Percentiles rank a stretch among this genome's conserved stretches.
Evolutionary conservation across 1,140 invertebrate species (phyloP).

Genomic region (Bilobella aurantiaca): DNA sequence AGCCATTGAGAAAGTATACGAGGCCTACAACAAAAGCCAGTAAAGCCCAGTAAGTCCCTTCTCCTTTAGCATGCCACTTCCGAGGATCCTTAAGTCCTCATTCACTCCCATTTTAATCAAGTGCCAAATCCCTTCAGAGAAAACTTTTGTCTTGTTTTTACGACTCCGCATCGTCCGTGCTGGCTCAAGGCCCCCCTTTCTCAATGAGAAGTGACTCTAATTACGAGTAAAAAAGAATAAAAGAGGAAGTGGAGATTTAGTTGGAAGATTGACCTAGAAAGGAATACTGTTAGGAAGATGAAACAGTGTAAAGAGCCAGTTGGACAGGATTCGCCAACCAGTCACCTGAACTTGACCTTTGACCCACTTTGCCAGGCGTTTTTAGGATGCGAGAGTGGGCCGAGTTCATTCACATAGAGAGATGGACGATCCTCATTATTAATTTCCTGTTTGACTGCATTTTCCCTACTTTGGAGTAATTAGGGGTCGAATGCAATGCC

Average conservation of each 20-base stretch:
- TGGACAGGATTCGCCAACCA: conserved; percentile 27
- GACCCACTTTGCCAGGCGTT: conserved; percentile 16
- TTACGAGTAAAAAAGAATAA: neutral
- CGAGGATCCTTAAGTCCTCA: too few species aligned
- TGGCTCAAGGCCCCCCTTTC: too few species aligned
- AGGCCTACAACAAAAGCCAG: conserved; percentile 35
- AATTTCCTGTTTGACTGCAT: conserved; percentile 26
- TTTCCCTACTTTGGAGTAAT: neutral
- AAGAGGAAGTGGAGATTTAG: too few species aligned
- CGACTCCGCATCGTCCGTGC: too few species aligned
- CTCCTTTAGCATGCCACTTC: neutral
- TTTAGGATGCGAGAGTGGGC: conserved; percentile 7
- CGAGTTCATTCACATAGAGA: conserved; percentile 28
- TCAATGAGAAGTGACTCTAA: conserved; percentile 1
- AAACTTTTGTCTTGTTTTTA: neutral
- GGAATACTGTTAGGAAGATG: conserved; percentile 6
- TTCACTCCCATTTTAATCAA: too few species aligned
- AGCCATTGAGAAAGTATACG: conserved; percentile 31
- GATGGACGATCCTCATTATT: conserved; percentile 11
- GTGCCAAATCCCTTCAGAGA: neutral
- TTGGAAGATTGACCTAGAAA: conserved; percentile 3
- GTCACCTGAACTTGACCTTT: conserved; percentile 32
- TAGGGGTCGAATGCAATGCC: neutral
- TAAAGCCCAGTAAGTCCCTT: conserved; percentile 20
- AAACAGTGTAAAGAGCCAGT: conserved; percentile 30